phyloP scores from a whole-genome alignment of 2,888 invertebrate species.

The Cetonia aurata region DNA sequence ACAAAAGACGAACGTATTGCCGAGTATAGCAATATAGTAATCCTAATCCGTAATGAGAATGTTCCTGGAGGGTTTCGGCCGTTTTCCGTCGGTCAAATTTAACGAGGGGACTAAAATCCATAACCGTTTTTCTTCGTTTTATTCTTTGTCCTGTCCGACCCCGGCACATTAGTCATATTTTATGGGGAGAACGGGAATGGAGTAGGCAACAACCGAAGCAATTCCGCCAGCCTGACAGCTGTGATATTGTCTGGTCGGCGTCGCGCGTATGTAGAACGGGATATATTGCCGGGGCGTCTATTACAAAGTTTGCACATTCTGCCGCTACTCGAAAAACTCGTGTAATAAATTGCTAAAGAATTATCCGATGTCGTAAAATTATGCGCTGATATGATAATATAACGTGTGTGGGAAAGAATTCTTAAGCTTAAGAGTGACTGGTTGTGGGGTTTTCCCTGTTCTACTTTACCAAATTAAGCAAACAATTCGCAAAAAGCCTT shows the following conservation, averaged over 20 bases:
- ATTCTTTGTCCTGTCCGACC: conserved; percentile 27
- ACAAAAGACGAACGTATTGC: conserved; percentile 7
- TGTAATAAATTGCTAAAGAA: conserved; percentile 24
- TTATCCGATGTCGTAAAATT: not conserved
- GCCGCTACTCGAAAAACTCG: not conserved
- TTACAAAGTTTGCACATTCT: conserved; percentile 28
- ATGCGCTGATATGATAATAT: too few species aligned
- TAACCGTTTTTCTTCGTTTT: conserved; percentile 36
- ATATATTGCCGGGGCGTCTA: conserved; percentile 18
- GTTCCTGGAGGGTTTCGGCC: not conserved
- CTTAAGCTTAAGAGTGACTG: too few species aligned
- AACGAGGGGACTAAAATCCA: conserved; percentile 34
- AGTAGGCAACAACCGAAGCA: conserved; percentile 2
- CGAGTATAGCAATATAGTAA: conserved; percentile 20
- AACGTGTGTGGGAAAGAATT: too few species aligned
- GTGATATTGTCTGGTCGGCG: conserved; percentile 27
- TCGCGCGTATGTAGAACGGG: not conserved
- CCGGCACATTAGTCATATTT: conserved; percentile 37
- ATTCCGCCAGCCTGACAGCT: conserved; percentile 28
- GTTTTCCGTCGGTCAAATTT: conserved; percentile 18
- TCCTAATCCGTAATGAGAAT: conserved; percentile 27
- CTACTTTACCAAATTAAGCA: too few species aligned
- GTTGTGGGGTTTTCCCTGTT: too few species aligned
- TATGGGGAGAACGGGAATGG: conserved; percentile 13
- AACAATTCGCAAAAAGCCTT: too few species aligned